Evolutionary conservation across 1,140 invertebrate species (phyloP).

Genomic region (Cydia splendana): DNA sequence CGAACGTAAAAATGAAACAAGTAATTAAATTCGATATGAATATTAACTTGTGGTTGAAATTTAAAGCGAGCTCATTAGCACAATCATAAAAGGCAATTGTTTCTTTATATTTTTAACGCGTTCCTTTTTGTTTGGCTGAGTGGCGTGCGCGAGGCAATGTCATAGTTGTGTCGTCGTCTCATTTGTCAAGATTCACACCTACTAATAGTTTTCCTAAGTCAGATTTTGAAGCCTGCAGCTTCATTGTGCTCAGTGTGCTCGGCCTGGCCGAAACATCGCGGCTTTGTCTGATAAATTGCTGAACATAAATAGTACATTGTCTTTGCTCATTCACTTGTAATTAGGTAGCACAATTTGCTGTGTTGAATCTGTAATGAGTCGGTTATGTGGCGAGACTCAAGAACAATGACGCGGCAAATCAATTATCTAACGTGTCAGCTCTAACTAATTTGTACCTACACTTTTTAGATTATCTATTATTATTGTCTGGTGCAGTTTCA

Average conservation of each 20-base stretch:
- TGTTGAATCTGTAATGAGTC: slow-evolving; percentile 73
- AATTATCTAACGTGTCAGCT: slow-evolving; percentile 57
- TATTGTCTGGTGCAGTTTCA: neutral
- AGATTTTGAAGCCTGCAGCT: slow-evolving; percentile 64
- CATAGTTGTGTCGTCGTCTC: slow-evolving; percentile 54
- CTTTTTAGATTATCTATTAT: slow-evolving; percentile 39
- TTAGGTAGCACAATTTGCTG: slow-evolving; percentile 79
- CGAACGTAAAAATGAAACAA: slow-evolving; percentile 27
- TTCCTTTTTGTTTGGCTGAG: slow-evolving; percentile 56
- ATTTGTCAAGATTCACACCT: slow-evolving; percentile 57
- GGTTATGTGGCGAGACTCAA: slow-evolving; percentile 49
- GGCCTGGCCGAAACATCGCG: slow-evolving; percentile 65
- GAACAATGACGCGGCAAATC: slow-evolving; percentile 64
- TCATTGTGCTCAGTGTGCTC: slow-evolving; percentile 61
- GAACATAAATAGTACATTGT: slow-evolving; percentile 79
- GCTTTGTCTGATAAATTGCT: slow-evolving; percentile 76
- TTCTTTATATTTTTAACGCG: slow-evolving; percentile 67
- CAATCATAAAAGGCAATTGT: slow-evolving; percentile 73
- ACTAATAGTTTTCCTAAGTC: slow-evolving; percentile 71
- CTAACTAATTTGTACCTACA: slow-evolving; percentile 43
- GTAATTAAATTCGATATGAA: slow-evolving; percentile 42
- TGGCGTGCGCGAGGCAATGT: slow-evolving; percentile 53
- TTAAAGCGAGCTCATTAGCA: slow-evolving; percentile 52
- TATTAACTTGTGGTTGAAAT: slow-evolving; percentile 40
- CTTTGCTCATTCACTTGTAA: slow-evolving; percentile 72